Evolutionary conservation across 1,140 invertebrate genomes (phyloP), one percentile per base, ranked within the genome.

Genomic region (Ephestia elutella): DNA sequence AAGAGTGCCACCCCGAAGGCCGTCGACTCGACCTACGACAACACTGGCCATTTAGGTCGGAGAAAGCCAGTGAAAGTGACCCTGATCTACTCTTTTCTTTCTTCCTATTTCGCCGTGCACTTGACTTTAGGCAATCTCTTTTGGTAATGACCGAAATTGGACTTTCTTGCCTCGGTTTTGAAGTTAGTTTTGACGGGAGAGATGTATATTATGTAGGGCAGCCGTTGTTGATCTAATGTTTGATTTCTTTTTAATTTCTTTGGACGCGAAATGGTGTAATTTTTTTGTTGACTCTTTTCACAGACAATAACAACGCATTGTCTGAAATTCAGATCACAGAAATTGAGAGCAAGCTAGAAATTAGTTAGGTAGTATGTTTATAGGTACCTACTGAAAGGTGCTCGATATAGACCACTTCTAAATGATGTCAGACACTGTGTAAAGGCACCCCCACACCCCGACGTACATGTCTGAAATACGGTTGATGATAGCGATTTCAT

Each of bases 21-120:
- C 74, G 60, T 60, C 72, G 50, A 65, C 63, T 70, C 68, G 80
- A 77, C 79, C 79, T 80, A 80, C 73, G 66, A 78, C 77, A 73
- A 71, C 20, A 8, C 56, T 49, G 25, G 38, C 55, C 66, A 78
- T 67, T 71, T 78, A 70, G 78, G 81, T 71, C 76, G 68, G 76
- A 75, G 82, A 85, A 85, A 85, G 75, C 15, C 68, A 75, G 78
- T 71, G 82, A 85, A 82, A 85, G 80, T 75, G 74, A 72, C 73
- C 77, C 67, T 80, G 77, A 83, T 78, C 72, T 81, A 82, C 73
- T 85, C 75, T 78, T 65, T 57, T 73, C 73, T 65, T 57, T 73
- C 73, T 75, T 77, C 80, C 75, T 75, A 68, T 64, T 65, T 70
- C 63, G 63, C 65, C 62, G 65, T 62, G 59, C 51, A 60, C 63